Base-by-base conservation (phyloP, 2,113 vertebrate species). In the Plectropomus leopardus region DNA sequence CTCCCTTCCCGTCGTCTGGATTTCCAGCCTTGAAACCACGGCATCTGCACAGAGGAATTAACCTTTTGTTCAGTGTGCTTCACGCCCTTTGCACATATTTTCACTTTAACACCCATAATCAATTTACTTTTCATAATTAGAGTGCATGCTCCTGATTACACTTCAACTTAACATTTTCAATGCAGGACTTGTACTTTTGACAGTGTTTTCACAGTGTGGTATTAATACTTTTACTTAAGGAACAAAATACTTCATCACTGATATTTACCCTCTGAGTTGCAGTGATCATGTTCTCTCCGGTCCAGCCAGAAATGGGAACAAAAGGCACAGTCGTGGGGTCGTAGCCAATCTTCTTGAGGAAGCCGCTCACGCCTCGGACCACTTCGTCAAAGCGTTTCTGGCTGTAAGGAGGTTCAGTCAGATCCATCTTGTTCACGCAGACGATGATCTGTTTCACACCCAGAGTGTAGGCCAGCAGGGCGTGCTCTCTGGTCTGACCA, bases 371-470 rank as follows among this genome's bases (percentile, higher is more conserved):
- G 0, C 93, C 94, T 21, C 78, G 91, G 17, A 88, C 91, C 63
- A 96, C 95, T 65, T 96, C 96, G 0, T 96, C 92, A 0, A 91
- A 96, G 17, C 95, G 94, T 14, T 92, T 92, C 87, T 96, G 94
- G 83, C 91, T 92, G 81, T 95, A 96, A 0, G 95, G 94, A 0
- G 95, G 95, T 11, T 96, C 95, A 0, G 94, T 94, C 55, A 93
- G n/a, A 26, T 96, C 96, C 95, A 96, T 95, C 82, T 96, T 96
- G 91, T 96, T 96, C 30, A 96, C 92, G 0, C 95, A 95, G n/a
- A 96, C 94, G 1, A 96, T 92, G 0, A 96, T 90, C 76, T 96
- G 96, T 70, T 96, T 96, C 4, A 96, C 95, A 0, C 95, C 96
- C 51, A 96, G 91, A 0, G 92, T 95, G 77, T 94, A 96, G 0